Evolutionary conservation across 2,797 vertebrate species (phyloP).

Genomic region (Apogon talboti): DNA sequence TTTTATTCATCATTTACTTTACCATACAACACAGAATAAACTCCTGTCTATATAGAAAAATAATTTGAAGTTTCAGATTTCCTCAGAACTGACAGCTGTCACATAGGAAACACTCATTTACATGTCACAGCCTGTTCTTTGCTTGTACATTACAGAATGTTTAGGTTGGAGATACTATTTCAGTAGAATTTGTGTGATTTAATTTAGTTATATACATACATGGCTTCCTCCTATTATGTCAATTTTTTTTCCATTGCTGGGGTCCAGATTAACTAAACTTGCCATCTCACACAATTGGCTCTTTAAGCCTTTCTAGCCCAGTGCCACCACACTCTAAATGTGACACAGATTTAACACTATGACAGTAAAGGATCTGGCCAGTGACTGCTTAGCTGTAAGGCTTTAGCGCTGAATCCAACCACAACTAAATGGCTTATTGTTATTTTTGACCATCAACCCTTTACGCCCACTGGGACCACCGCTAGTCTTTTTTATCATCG

Average conservation of each 20-base stretch:
- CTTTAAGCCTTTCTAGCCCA: slow-evolving; percentile 15
- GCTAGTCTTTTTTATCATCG: slow-evolving; percentile 41
- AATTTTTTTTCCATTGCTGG: not conserved
- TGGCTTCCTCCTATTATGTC: too few species aligned
- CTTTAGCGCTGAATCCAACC: slow-evolving; percentile 30
- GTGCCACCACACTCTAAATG: slow-evolving; percentile 51
- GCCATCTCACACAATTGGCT: slow-evolving; percentile 48
- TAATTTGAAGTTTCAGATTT: not conserved
- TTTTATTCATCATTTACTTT: not conserved
- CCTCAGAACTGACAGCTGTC: slow-evolving; percentile 9
- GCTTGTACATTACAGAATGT: too few species aligned
- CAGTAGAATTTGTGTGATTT: too few species aligned
- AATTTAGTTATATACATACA: too few species aligned
- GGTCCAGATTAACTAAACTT: slow-evolving; percentile 47
- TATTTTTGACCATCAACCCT: slow-evolving; percentile 28
- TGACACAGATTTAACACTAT: slow-evolving; percentile 41
- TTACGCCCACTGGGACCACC: slow-evolving; percentile 11
- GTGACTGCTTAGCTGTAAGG: slow-evolving; percentile 47
- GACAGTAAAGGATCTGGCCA: slow-evolving; percentile 24
- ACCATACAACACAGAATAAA: not conserved
- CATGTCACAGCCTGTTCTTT: too few species aligned
- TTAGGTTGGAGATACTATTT: too few species aligned
- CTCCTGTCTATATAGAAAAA: not conserved
- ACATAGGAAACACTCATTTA: not conserved
- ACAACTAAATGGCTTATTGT: slow-evolving; percentile 26